Conservation (phyloP, 2,113 vertebrate genomes). For the Cnemophilus loriae region DNA sequence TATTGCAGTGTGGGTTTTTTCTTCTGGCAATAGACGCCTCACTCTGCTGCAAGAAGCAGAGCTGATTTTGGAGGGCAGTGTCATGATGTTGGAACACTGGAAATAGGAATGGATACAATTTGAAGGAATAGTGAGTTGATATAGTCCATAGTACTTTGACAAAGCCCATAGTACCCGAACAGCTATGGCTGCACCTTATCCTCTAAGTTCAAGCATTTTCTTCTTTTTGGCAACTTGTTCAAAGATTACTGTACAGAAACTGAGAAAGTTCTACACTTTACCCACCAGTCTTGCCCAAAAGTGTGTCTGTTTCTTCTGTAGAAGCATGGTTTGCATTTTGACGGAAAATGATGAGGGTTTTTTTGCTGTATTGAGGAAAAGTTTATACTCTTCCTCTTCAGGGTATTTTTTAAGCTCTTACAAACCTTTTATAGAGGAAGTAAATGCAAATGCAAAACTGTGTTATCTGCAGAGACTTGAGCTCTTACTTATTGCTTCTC, state of each 20-base stretch:
- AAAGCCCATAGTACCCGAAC: neutral
- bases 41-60: neutral
- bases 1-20: neutral
- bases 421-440: neutral
- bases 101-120: neutral
- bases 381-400: neutral
- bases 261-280: neutral
- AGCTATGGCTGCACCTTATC: neutral
- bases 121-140: neutral
- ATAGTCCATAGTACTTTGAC: neutral
- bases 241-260: neutral
- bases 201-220: neutral
- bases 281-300: neutral
- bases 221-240: neutral
- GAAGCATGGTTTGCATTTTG: neutral
- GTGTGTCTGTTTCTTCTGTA: neutral
- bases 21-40: neutral
- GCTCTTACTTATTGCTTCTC: neutral
- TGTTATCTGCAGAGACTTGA: neutral
- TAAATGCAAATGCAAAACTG: neutral
- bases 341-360: accelerated
- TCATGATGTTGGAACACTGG: neutral
- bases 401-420: neutral
- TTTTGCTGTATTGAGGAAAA: neutral
- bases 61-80: neutral